Conservation (phyloP, 2,888 invertebrate species). For the Chalcis sispes region DNA sequence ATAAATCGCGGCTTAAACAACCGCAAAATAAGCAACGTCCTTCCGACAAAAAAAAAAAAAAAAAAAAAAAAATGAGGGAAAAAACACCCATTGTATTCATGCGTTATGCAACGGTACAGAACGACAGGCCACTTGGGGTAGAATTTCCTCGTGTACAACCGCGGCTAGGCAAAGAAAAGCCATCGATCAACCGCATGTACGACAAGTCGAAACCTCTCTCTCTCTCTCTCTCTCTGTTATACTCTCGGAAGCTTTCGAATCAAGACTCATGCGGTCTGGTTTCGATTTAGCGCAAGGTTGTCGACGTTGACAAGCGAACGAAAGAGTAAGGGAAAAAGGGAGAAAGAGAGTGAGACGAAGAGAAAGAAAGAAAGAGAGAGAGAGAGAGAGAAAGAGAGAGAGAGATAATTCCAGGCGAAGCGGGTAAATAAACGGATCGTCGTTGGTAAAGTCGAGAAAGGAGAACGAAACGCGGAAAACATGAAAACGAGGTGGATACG, state of each 20-base stretch:
- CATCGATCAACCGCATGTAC: conserved; percentile 41
- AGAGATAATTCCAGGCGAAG: conserved; percentile 1
- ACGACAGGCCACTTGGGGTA: too few relatives aligned
- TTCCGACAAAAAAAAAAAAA: too few relatives aligned
- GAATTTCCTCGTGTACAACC: too few relatives aligned
- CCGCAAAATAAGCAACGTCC: too few relatives aligned
- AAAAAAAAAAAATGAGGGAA: too few relatives aligned
- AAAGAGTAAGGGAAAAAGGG: background rate
- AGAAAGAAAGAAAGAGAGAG: background rate
- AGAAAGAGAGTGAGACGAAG: conserved; percentile 6
- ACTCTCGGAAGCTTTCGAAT: too few relatives aligned
- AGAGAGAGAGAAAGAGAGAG: conserved; percentile 10
- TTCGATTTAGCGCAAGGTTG: conserved; percentile 52
- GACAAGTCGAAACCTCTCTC: conserved; percentile 26
- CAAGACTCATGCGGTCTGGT: conserved; percentile 38
- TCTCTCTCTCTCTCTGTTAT: too few relatives aligned
- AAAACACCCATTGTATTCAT: too few relatives aligned
- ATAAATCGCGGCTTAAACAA: too few relatives aligned
- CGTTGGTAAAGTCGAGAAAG: background rate
- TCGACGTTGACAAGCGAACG: background rate
- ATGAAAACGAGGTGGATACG: background rate
- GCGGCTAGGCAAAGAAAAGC: too few relatives aligned
- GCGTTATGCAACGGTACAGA: too few relatives aligned
- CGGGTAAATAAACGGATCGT: conserved; percentile 26
- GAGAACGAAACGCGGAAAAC: background rate